Conservation (phyloP, 2,888 invertebrate genomes). For the Rhorus exstirpatorius region DNA sequence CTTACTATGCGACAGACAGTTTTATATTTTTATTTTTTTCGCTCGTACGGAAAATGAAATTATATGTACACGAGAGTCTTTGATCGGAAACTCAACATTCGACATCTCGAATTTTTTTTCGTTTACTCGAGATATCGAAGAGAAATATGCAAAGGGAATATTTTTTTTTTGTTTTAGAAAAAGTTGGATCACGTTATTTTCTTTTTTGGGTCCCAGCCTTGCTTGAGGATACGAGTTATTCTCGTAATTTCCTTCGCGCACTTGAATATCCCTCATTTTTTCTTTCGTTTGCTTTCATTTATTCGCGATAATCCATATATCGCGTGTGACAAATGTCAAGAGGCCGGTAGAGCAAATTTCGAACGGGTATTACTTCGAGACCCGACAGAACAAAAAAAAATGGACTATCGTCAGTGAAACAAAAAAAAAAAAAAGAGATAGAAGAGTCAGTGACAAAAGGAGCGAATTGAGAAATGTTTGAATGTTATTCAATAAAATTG, state of each 20-base stretch:
- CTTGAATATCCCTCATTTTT: constrained; percentile 2
- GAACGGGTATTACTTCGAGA: no score
- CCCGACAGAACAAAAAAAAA: no score
- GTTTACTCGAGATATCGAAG: not conserved
- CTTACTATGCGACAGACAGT: not conserved
- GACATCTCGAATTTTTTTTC: not conserved
- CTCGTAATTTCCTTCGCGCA: constrained; percentile 37
- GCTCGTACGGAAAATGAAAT: not conserved
- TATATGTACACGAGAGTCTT: not conserved
- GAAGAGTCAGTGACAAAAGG: no score
- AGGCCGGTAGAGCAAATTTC: no score
- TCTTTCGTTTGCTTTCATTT: constrained; percentile 19
- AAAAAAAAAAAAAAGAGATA: no score
- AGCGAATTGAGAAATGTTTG: no score
- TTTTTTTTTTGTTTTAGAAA: constrained; percentile 23
- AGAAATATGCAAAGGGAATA: not conserved
- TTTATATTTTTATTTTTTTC: not conserved
- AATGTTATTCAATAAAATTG: no score
- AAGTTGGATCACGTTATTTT: constrained; percentile 44
- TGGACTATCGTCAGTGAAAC: no score
- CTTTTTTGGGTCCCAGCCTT: constrained; percentile 63
- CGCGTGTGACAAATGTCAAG: constrained; percentile 20
- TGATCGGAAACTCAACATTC: not conserved
- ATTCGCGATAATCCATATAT: constrained; percentile 46
- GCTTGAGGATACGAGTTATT: constrained; percentile 31